These are phyloP conservation scores for Allacma fusca DNA, from an alignment of 2,888 invertebrate genomes.

Conservation along the genomic window DNA sequence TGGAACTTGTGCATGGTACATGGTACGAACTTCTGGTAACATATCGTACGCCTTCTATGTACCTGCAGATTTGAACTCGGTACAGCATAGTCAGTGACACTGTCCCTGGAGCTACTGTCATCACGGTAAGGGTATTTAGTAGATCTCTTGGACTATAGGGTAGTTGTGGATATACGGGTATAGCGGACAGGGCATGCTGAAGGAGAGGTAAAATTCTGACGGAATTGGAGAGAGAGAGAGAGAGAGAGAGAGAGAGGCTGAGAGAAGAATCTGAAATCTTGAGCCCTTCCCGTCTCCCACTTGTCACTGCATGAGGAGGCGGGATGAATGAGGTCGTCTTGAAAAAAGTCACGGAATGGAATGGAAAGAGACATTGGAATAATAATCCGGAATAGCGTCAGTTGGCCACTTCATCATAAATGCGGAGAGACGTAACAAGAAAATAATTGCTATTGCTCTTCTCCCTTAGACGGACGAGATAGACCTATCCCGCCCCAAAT, in stretches of 20 bases:
- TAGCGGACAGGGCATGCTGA: no score
- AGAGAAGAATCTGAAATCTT: background rate
- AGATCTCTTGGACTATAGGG: no score
- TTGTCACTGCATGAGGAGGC: background rate
- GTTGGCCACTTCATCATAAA: slow-evolving; percentile 16
- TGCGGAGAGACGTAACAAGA: slow-evolving; percentile 18
- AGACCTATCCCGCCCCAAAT: background rate
- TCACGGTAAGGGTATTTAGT: no score
- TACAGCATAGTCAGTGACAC: no score
- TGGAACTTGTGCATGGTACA: no score
- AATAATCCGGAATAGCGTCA: slow-evolving; percentile 16
- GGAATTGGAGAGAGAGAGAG: no score
- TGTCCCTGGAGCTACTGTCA: no score
- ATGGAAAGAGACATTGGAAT: background rate
- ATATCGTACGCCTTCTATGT: no score
- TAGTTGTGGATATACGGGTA: no score
- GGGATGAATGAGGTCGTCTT: slow-evolving; percentile 9
- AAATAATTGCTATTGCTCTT: slow-evolving; percentile 32
- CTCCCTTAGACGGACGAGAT: background rate
- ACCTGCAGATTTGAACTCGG: no score
- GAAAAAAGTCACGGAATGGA: background rate
- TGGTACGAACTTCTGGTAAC: no score
- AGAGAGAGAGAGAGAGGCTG: background rate
- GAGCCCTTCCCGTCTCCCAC: background rate
- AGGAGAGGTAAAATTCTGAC: no score